Evolutionary conservation across 2,113 vertebrate species (phyloP).

Genomic region (Pontoporia blainvillei): DNA sequence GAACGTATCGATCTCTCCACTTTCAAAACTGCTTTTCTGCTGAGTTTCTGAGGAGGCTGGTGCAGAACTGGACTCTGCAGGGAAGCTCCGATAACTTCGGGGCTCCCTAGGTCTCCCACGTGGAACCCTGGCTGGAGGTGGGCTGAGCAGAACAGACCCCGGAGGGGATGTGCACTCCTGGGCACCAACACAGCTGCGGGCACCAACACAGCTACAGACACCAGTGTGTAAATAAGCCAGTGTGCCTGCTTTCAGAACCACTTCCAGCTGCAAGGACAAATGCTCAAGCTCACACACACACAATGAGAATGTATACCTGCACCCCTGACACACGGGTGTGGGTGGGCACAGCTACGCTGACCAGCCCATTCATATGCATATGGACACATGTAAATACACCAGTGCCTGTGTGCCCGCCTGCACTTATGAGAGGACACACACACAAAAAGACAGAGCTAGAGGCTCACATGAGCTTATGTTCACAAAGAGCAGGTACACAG

Average conservation of each 20-base stretch:
- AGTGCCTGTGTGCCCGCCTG: neutral
- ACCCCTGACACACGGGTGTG: neutral
- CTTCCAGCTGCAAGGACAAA: neutral
- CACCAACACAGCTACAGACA: neutral
- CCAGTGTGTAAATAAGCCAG: neutral
- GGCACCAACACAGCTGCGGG: neutral
- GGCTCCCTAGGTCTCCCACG: neutral
- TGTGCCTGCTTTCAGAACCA: neutral
- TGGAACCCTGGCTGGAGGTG: neutral
- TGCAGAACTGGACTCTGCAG: neutral
- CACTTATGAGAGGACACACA: neutral
- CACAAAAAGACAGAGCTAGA: neutral
- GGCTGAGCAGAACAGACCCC: neutral
- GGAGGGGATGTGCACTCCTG: neutral
- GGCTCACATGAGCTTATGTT: neutral
- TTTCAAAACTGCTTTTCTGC: neutral
- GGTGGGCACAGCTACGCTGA: neutral
- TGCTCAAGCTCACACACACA: neutral
- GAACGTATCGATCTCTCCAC: neutral
- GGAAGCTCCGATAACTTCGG: neutral
- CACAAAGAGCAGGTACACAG: neutral
- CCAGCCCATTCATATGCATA: neutral
- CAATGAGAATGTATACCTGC: neutral
- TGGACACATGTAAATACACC: too few relatives aligned
- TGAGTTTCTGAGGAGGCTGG: neutral